A percentile compares a stretch with the other conserved stretches of the same genome.
Evolutionary conservation across 1,140 invertebrate genomes (phyloP).

Genomic region (Heliconius hermathena): DNA sequence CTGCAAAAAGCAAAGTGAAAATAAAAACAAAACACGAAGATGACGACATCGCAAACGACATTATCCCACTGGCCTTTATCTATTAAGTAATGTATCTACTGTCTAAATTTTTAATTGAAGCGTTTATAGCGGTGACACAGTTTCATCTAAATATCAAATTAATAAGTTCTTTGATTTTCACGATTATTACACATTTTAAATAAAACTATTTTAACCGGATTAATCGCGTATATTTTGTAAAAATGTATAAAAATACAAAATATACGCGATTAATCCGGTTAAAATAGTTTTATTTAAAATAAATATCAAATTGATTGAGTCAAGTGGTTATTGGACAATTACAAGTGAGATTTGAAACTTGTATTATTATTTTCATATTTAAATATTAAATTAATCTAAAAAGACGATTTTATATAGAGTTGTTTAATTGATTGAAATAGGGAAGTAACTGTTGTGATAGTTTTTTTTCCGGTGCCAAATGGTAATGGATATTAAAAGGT

Average conservation of each 20-base stretch:
- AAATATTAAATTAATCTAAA: background rate
- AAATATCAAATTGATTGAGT: slow-evolving; percentile 37
- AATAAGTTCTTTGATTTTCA: no score
- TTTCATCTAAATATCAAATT: slow-evolving; percentile 38
- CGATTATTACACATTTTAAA: no score
- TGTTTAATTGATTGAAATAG: background rate
- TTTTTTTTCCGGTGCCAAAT: no score
- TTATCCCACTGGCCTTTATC: slow-evolving; percentile 38
- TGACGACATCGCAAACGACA: slow-evolving; percentile 44
- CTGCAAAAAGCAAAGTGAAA: background rate
- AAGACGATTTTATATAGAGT: background rate
- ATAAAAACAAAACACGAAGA: background rate
- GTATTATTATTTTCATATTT: background rate
- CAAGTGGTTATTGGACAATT: slow-evolving; percentile 3
- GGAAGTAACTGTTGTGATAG: no score
- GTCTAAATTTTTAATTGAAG: slow-evolving; percentile 39
- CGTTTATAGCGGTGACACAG: slow-evolving; percentile 32
- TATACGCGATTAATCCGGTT: no score
- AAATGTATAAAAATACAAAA: no score
- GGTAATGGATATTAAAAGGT: no score
- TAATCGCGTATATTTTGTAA: no score
- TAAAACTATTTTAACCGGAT: no score
- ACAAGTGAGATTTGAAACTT: background rate
- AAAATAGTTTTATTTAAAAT: no score
- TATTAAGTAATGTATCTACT: slow-evolving; percentile 33